phyloP scores from a whole-genome alignment of 1,140 invertebrate species.

The Sitophilus oryzae region DNA sequence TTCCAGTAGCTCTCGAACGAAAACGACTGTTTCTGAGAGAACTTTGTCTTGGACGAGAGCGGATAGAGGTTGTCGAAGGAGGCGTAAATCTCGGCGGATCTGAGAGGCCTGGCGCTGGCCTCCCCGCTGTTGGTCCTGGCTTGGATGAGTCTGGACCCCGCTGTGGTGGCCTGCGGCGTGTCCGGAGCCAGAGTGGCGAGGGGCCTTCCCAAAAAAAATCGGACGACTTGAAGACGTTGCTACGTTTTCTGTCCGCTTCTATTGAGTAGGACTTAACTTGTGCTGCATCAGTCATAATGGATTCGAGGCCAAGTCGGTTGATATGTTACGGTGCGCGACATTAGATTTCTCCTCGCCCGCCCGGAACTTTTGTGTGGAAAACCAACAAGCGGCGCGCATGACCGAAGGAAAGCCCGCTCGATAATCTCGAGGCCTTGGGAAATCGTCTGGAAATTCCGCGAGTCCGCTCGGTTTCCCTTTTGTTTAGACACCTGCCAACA shows the following conservation, averaged over 20 bases:
- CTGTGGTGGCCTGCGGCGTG: constrained; percentile 29
- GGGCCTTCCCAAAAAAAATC: constrained; percentile 21
- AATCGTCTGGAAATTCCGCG: constrained; percentile 4
- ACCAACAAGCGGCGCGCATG: constrained; percentile 19
- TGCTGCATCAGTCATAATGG: constrained; percentile 37
- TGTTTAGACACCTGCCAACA: background rate
- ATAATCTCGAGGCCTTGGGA: constrained; percentile 24
- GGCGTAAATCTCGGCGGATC: constrained; percentile 22
- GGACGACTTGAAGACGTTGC: constrained; percentile 22
- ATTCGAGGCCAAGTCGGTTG: constrained; percentile 17
- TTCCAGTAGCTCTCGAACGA: constrained; percentile 23
- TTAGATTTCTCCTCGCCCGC: constrained; percentile 12
- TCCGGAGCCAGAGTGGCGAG: constrained; percentile 37
- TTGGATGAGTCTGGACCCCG: constrained; percentile 12
- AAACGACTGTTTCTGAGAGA: constrained; percentile 21
- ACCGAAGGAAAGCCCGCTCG: constrained; percentile 26
- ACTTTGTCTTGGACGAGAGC: constrained; percentile 14
- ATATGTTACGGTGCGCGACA: constrained; percentile 35
- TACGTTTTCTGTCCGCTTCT: constrained; percentile 15
- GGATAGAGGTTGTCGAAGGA: constrained; percentile 26
- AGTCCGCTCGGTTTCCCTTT: constrained; percentile 6
- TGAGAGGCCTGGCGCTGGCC: constrained; percentile 11
- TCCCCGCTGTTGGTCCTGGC: constrained; percentile 29
- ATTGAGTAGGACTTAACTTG: constrained; percentile 17
- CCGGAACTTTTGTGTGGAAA: constrained; percentile 21